Conservation (phyloP, 2,888 invertebrate species). For the Onchidella celtica region DNA sequence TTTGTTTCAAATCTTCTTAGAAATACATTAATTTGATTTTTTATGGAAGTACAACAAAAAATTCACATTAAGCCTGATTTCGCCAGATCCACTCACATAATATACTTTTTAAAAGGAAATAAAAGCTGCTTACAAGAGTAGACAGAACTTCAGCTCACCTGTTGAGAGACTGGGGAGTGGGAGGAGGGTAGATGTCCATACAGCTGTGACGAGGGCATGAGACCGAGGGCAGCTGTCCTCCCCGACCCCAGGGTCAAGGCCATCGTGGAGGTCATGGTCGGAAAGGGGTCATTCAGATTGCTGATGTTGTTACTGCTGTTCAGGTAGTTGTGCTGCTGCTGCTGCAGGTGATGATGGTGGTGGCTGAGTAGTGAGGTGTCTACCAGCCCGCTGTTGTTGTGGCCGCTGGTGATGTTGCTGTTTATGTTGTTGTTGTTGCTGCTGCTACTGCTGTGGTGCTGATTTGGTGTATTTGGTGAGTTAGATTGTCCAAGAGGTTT, state of each 20-base stretch:
- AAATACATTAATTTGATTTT: too few species aligned
- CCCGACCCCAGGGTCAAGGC: constrained; percentile 39
- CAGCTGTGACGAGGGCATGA: constrained; percentile 37
- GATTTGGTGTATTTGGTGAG: background rate
- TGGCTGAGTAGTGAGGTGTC: background rate
- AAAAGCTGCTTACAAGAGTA: too few species aligned
- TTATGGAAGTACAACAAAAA: too few species aligned
- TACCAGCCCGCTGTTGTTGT: background rate
- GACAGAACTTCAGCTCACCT: too few species aligned
- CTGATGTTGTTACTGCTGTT: background rate
- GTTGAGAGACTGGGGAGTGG: constrained; percentile 29
- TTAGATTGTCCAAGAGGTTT: constrained; percentile 17
- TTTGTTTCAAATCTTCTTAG: too few species aligned
- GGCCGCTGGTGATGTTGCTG: constrained; percentile 1
- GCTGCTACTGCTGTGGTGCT: constrained; percentile 10
- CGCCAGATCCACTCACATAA: too few species aligned
- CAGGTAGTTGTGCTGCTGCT: constrained; percentile 22
- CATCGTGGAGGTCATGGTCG: constrained; percentile 36
- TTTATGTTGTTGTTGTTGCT: background rate
- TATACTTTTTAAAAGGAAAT: too few species aligned
- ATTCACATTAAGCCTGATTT: too few species aligned
- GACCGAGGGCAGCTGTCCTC: constrained; percentile 13
- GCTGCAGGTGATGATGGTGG: constrained; percentile 34
- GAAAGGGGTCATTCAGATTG: constrained; percentile 18
- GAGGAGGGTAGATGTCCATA: constrained; percentile 38